These are phyloP conservation scores for Bothrops alternatus DNA, from an alignment of 2,797 vertebrate genomes.

Conservation along the genomic window DNA sequence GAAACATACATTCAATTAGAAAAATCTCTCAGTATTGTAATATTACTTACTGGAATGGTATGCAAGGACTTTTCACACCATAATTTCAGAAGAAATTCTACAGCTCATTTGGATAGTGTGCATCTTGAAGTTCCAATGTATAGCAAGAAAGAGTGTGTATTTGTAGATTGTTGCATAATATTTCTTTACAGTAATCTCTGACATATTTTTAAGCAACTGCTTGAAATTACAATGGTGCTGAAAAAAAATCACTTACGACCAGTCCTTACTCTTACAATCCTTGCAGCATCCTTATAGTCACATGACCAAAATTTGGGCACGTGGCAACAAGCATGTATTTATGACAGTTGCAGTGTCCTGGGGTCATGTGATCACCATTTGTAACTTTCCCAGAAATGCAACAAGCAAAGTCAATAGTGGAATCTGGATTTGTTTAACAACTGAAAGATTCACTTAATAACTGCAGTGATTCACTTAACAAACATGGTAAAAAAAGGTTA, in stretches of 20 bases:
- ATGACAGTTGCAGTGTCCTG: background rate
- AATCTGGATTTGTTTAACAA: background rate
- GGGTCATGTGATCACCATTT: background rate
- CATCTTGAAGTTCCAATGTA: constrained; percentile 3
- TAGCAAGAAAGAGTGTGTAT: background rate
- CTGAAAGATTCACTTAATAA: background rate
- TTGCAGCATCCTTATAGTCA: background rate
- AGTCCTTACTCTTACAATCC: background rate
- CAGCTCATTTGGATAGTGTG: background rate
- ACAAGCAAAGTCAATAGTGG: background rate
- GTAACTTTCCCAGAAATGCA: background rate
- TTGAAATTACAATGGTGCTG: background rate
- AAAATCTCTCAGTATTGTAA: constrained; percentile 1
- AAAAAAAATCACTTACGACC: background rate
- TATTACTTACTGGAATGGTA: background rate
- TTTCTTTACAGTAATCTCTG: background rate
- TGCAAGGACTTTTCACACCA: background rate
- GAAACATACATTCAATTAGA: background rate
- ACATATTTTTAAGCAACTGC: background rate
- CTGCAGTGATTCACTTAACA: background rate
- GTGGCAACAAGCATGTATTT: background rate
- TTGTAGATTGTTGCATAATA: background rate
- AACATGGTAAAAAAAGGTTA: background rate
- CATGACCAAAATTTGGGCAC: background rate
- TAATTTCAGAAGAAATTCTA: constrained; percentile 18